Evolutionary conservation across 2,888 invertebrate genomes (phyloP).

Genomic region (Drosophila setosimentum): DNA sequence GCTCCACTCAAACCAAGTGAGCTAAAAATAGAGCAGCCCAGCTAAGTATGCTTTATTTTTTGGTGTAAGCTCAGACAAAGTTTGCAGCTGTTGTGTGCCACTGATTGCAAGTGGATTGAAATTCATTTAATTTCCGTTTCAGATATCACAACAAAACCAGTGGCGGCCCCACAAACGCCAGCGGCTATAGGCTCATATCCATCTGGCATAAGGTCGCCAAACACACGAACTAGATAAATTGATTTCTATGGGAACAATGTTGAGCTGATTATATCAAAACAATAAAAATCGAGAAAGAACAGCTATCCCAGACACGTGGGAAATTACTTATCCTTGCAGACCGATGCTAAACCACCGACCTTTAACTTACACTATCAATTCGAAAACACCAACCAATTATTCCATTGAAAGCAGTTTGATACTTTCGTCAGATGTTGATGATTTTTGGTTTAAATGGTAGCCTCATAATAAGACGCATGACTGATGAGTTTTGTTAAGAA

Average conservation of each 20-base stretch:
- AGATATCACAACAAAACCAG: conserved; percentile 12
- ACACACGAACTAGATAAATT: neutral
- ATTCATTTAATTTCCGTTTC: conserved; percentile 60
- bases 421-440: neutral
- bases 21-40: conserved; percentile 35
- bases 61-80: conserved; percentile 6
- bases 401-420: neutral
- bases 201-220: neutral
- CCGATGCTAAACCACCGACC: neutral
- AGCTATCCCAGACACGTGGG: neutral
- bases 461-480: no score
- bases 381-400: neutral
- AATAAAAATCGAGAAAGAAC: neutral
- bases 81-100: conserved; percentile 10
- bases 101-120: conserved; percentile 18
- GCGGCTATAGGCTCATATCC: neutral
- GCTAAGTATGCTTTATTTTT: conserved; percentile 60
- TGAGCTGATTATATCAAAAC: neutral
- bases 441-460: neutral
- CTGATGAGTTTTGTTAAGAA: neutral
- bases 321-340: neutral
- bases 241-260: neutral
- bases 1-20: neutral
- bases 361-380: neutral
- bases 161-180: neutral